Conservation (phyloP, 92 coral and sea anemone species). For the Desmophyllum pertusum region DNA sequence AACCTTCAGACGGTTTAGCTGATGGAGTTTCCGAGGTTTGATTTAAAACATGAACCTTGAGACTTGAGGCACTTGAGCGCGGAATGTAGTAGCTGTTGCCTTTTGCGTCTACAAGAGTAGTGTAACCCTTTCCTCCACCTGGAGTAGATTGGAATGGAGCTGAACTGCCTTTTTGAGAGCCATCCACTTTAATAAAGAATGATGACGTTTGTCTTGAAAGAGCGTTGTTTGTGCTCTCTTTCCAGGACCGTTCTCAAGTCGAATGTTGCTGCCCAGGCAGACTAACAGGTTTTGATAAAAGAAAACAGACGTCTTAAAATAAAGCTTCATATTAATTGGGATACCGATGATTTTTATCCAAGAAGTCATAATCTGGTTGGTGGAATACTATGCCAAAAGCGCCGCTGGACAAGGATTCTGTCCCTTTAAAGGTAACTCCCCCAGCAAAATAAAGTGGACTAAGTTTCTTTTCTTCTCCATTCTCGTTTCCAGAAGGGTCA, state of each 20-base stretch:
- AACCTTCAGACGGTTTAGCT: slow-evolving; percentile 10
- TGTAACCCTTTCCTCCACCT: background rate
- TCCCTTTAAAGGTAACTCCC: slow-evolving; percentile 49
- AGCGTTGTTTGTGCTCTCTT: slow-evolving; percentile 64
- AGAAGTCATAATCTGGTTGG: slow-evolving; percentile 47
- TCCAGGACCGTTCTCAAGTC: slow-evolving; percentile 24
- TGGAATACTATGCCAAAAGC: slow-evolving; percentile 59
- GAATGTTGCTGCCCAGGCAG: slow-evolving; percentile 71
- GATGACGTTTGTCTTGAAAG: slow-evolving; percentile 62
- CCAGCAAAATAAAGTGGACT: slow-evolving; percentile 61
- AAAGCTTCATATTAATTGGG: slow-evolving; percentile 30
- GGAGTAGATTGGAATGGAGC: background rate
- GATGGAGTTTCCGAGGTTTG: slow-evolving; percentile 35
- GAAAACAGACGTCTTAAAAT: slow-evolving; percentile 68
- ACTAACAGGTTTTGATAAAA: slow-evolving; percentile 63
- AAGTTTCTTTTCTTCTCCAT: slow-evolving; percentile 21
- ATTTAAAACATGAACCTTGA: slow-evolving; percentile 42
- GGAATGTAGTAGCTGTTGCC: slow-evolving; percentile 70
- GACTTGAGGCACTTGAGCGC: slow-evolving; percentile 11
- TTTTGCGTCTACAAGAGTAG: slow-evolving; percentile 50
- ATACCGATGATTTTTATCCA: slow-evolving; percentile 1
- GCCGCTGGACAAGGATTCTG: slow-evolving; percentile 40
- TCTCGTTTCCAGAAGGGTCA: slow-evolving; percentile 12
- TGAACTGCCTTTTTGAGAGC: slow-evolving; percentile 28
- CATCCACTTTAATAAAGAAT: slow-evolving; percentile 43